These are phyloP conservation scores for Trachelus stipa DNA, from an alignment of 2,888 invertebrate species.

Conservation along the genomic window DNA sequence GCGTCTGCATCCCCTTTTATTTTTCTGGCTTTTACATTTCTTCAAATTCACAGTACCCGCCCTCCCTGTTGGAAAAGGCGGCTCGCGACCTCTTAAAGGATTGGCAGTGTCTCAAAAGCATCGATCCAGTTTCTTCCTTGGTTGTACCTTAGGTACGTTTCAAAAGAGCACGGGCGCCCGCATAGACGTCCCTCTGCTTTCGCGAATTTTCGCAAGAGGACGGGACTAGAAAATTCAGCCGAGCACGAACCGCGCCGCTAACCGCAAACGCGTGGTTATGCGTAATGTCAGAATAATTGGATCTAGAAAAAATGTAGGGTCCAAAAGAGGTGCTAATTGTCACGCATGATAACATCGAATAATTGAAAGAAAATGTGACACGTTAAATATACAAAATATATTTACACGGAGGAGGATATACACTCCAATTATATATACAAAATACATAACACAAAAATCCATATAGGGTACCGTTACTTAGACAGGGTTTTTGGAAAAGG, in stretches of 20 bases:
- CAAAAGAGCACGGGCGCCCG: background rate
- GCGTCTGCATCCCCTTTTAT: background rate
- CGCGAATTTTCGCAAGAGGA: background rate
- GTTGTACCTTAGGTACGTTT: background rate
- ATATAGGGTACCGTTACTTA: background rate
- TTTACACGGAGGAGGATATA: background rate
- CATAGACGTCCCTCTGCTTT: background rate
- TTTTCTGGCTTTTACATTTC: constrained; percentile 30
- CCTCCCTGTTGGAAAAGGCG: background rate
- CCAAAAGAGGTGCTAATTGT: constrained; percentile 23
- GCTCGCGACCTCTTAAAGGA: constrained; percentile 26
- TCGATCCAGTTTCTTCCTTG: constrained; percentile 16
- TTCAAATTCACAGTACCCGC: constrained; percentile 35
- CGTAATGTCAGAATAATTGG: background rate
- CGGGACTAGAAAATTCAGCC: background rate
- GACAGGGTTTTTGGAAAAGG: background rate
- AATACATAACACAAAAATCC: too few species aligned
- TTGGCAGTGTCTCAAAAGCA: constrained; percentile 50
- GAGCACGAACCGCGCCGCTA: background rate
- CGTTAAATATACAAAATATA: constrained; percentile 11
- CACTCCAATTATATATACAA: too few species aligned
- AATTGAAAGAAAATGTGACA: constrained; percentile 22
- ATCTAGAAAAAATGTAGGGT: constrained; percentile 7
- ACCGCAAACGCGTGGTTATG: background rate
- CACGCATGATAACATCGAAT: constrained; percentile 19